Base-by-base conservation (phyloP, 2,888 invertebrate genomes). In the Drosophila suboccidentalis region DNA sequence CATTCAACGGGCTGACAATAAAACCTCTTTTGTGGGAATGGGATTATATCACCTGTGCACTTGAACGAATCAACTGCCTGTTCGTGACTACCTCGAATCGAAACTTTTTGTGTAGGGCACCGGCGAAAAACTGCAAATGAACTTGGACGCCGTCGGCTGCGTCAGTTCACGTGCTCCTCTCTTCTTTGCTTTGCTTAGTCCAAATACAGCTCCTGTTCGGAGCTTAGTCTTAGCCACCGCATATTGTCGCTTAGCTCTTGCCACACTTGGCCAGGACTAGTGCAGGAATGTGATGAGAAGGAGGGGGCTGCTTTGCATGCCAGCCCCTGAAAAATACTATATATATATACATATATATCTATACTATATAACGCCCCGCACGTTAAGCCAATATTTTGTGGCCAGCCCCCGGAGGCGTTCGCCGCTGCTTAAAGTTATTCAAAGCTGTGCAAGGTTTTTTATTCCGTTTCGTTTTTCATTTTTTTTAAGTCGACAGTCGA, bases 321-420 rank as follows among this genome's bases (percentile, higher is more conserved):
- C 34, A 72, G 36, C 13, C 36, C 26, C 11, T 46, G 43, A 39
- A 49, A 54, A 55, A 44, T 15, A 46, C 29, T 46, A 41, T 51
- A 39, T 19, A 19, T 19, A 15, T 46, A 19, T 3, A 19, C 3
- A 19, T 19, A 19, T 46, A 19, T 3, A 19, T 19, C 2, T 19
- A 19, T 19, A 19, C 6, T 8, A 46, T 71, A 71, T 66, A 87
- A 75, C 75, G 82, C 82, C 82, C 66, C 63, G 71, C 71, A 76
- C 83, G 87, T 76, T 82, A 86, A 82, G 83, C 89, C 87, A 86
- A 86, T 83, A 86, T 88, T 82, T 86, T 83, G 87, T 65, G 89
- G 80, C 47, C 44, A 60, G 53, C 39, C 64, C 74, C 62, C 39
- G 43, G 43, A 67, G 68, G 74, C 61, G 50, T 61, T 47, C 58